A percentile compares a stretch with the other conserved stretches of the same genome.
phyloP scores from a whole-genome alignment of 2,113 vertebrate genomes.

The Bungarus multicinctus region DNA sequence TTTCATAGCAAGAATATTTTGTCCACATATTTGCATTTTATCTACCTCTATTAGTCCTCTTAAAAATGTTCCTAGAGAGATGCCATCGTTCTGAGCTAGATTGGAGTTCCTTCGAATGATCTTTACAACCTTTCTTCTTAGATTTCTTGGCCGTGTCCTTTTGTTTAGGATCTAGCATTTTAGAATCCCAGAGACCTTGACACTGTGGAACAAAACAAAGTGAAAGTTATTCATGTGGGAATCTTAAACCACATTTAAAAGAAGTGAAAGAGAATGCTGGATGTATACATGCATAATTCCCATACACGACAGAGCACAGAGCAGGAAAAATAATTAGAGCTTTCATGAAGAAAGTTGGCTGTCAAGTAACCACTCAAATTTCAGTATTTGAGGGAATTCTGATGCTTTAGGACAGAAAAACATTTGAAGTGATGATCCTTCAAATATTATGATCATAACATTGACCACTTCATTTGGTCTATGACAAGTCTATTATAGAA shows the following conservation, averaged over 20 bases:
- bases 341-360: neutral
- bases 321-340: neutral
- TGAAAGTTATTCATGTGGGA: neutral
- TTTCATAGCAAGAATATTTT: neutral
- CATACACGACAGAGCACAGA: neutral
- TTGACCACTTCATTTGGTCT: neutral
- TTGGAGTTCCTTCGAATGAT: constrained; percentile 21
- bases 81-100: constrained; percentile 30
- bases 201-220: constrained; percentile 53
- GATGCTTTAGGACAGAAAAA: neutral
- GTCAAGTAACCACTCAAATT: neutral
- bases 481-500: neutral
- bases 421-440: neutral
- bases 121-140: constrained; percentile 51
- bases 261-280: neutral
- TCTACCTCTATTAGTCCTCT: neutral
- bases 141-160: constrained; percentile 70
- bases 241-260: neutral
- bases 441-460: too few species aligned
- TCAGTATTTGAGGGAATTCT: neutral
- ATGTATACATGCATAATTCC: neutral
- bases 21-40: neutral
- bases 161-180: constrained; percentile 72
- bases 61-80: constrained; percentile 57
- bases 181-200: constrained; percentile 79